A percentile compares a stretch with the other conserved stretches of the same genome.
These are phyloP conservation scores for Amphipyra tragopoginis DNA, from an alignment of 2,888 invertebrate species.

Conservation along the genomic window DNA sequence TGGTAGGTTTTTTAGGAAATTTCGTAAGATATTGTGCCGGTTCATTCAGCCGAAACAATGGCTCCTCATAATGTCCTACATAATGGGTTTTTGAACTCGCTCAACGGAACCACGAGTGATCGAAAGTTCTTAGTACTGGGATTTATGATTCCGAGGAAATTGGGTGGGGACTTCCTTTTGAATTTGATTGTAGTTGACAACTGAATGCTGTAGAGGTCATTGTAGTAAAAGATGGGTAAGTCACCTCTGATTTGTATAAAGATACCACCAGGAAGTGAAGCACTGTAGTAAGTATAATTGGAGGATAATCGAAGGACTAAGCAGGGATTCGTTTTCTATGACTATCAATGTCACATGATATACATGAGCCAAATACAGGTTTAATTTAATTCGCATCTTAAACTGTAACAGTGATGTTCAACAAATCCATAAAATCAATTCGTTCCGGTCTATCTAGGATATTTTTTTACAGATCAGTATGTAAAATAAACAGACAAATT, in stretches of 20 bases:
- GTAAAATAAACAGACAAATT: slow-evolving; percentile 48
- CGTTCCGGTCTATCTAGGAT: slow-evolving; percentile 30
- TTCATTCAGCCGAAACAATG: slow-evolving; percentile 87
- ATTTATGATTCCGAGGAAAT: slow-evolving; percentile 79
- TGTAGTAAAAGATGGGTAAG: slow-evolving; percentile 31
- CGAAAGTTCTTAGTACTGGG: slow-evolving; percentile 81
- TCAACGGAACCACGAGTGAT: slow-evolving; percentile 84
- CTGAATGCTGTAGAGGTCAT: slow-evolving; percentile 41
- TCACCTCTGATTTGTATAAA: slow-evolving; percentile 2
- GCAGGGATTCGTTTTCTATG: too few species aligned
- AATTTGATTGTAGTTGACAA: slow-evolving; percentile 61
- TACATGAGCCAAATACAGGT: too few species aligned
- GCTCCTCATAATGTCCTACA: slow-evolving; percentile 84
- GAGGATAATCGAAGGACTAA: neutral
- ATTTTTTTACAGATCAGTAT: slow-evolving; percentile 49
- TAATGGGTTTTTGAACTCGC: slow-evolving; percentile 86
- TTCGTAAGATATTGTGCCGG: slow-evolving; percentile 88
- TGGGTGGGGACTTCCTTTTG: slow-evolving; percentile 81
- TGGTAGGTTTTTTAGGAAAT: slow-evolving; percentile 86
- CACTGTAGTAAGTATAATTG: neutral
- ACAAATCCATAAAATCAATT: slow-evolving; percentile 42
- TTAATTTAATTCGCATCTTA: neutral
- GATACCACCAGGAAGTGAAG: neutral
- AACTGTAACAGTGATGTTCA: slow-evolving; percentile 15
- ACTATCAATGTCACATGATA: too few species aligned